phyloP scores from a whole-genome alignment of 2,888 invertebrate genomes.

The Sepioteuthis lessoniana region DNA sequence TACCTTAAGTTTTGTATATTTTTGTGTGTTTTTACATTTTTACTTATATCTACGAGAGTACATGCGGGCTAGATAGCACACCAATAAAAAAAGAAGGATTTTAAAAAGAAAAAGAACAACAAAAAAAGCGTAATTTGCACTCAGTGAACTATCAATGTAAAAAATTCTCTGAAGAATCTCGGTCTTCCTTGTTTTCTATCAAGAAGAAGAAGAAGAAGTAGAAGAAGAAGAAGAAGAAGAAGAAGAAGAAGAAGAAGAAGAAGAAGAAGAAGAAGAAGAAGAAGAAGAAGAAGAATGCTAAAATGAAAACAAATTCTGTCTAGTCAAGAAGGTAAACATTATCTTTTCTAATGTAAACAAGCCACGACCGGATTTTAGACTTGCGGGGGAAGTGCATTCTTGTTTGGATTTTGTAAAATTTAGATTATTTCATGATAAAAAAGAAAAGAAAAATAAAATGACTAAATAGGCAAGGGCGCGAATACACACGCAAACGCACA shows the following conservation, averaged over 20 bases:
- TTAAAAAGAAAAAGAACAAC: background rate
- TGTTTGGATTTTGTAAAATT: conserved; percentile 13
- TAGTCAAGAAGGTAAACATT: background rate
- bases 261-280: background rate
- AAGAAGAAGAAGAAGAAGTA: background rate
- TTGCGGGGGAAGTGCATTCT: conserved; percentile 17
- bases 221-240: background rate
- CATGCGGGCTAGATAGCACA: background rate
- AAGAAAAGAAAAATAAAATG: no score
- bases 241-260: background rate
- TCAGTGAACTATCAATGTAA: background rate
- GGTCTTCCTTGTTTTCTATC: background rate
- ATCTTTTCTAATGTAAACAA: background rate
- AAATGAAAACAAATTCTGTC: background rate
- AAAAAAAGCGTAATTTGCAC: background rate
- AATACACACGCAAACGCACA: no score
- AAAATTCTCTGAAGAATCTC: background rate
- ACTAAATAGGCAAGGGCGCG: no score
- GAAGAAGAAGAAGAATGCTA: background rate
- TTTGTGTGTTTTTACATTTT: background rate
- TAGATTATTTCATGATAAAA: background rate
- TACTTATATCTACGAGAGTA: background rate
- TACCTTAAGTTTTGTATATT: no score
- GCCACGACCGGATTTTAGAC: background rate
- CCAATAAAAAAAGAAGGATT: background rate